These are phyloP conservation scores for Coboldia fuscipes DNA, from an alignment of 1,140 invertebrate species.

Conservation along the genomic window DNA sequence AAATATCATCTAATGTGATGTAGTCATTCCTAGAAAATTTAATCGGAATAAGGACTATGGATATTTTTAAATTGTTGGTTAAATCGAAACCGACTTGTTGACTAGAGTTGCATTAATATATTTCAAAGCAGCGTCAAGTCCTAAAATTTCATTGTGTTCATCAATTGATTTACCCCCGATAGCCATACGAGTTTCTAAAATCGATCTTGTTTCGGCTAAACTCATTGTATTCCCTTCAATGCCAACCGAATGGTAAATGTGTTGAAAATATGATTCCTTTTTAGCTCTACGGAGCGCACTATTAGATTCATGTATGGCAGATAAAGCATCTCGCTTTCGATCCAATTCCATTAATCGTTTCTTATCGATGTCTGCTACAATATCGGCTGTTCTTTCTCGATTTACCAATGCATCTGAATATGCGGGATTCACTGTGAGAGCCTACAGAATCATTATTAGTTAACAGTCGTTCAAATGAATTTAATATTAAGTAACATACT, in stretches of 20 bases:
- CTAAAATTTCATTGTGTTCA: slow-evolving; percentile 92
- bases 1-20: slow-evolving; percentile 64
- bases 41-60: not conserved
- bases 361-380: slow-evolving; percentile 81
- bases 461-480: not conserved
- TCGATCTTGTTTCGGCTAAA: slow-evolving; percentile 73
- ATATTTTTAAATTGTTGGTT: no score
- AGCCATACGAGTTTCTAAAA: slow-evolving; percentile 83
- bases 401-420: slow-evolving; percentile 64
- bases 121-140: slow-evolving; percentile 84
- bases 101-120: slow-evolving; percentile 85
- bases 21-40: slow-evolving; percentile 31
- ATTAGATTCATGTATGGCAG: slow-evolving; percentile 58
- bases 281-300: slow-evolving; percentile 66
- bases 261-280: slow-evolving; percentile 84
- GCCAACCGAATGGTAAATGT: slow-evolving; percentile 93
- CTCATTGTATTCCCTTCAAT: slow-evolving; percentile 97
- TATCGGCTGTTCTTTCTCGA: slow-evolving; percentile 56
- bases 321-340: slow-evolving; percentile 59
- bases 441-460: slow-evolving; percentile 25
- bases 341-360: slow-evolving; percentile 62
- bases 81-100: slow-evolving; percentile 33
- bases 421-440: slow-evolving; percentile 59
- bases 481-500: slow-evolving; percentile 6
- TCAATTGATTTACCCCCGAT: slow-evolving; percentile 85